Conservation (phyloP, 2,113 vertebrate genomes). For the Marmota monax region DNA sequence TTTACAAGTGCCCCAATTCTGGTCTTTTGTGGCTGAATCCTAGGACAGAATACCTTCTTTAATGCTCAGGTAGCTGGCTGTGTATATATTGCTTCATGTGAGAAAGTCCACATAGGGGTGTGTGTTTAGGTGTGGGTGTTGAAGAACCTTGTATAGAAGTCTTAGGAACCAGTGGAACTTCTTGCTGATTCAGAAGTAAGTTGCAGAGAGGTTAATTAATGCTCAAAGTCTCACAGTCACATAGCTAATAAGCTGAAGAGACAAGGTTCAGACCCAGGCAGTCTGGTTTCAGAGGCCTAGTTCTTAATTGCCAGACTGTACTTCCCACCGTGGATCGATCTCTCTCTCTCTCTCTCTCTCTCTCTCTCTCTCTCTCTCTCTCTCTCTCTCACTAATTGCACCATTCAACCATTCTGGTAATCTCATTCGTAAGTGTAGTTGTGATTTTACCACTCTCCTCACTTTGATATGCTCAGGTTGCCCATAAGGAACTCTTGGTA, state of each 20-base stretch:
- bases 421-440: neutral
- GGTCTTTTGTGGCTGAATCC: neutral
- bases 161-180: neutral
- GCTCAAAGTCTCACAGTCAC: neutral
- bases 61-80: neutral
- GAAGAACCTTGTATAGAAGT: neutral
- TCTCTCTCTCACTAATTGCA: neutral
- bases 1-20: neutral
- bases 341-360: too few species aligned
- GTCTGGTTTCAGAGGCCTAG: neutral
- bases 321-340: neutral
- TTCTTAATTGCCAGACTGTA: neutral
- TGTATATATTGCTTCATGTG: neutral
- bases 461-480: neutral
- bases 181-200: neutral
- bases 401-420: neutral
- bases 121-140: neutral
- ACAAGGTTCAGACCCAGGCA: too few species aligned
- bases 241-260: neutral
- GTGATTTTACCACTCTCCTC: neutral
- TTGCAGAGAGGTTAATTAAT: neutral
- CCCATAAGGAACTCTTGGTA: neutral
- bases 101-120: neutral
- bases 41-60: neutral
- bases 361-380: too few species aligned